Evolutionary conservation across 2,797 vertebrate species (phyloP).

Genomic region (Myotis daubentonii): DNA sequence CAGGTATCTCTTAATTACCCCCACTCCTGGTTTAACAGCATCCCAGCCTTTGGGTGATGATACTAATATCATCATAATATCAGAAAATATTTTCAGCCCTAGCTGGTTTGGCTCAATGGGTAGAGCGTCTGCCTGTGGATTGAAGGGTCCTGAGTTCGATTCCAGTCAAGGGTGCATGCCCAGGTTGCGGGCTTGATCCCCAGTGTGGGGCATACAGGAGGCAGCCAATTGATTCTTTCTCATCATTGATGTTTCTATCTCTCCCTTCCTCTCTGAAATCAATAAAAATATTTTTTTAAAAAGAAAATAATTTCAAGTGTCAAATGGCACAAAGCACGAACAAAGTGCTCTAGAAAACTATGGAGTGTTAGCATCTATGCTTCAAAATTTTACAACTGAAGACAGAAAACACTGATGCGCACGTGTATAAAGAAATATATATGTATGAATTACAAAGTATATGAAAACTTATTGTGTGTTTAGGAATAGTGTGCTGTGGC

Average conservation of each 20-base stretch:
- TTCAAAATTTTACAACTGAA: conserved; percentile 17
- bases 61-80: not conserved
- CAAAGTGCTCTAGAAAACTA: not conserved
- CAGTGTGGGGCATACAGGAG: no score
- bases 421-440: not conserved
- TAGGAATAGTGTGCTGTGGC: conserved; percentile 3
- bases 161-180: no score
- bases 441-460: not conserved
- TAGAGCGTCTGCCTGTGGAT: no score
- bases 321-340: not conserved
- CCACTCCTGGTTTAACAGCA: not conserved
- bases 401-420: not conserved
- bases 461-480: conserved; percentile 38
- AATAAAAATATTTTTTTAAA: no score
- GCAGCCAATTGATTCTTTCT: no score
- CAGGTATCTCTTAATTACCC: not conserved
- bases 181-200: no score
- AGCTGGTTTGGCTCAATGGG: no score
- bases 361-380: not conserved
- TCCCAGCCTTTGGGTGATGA: not conserved
- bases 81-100: not conserved
- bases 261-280: no score
- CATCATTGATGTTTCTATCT: no score
- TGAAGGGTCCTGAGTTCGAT: no score
- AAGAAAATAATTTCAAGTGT: not conserved